Evolutionary conservation across 2,888 invertebrate genomes (phyloP).

Genomic region (Emmelina monodactyla): DNA sequence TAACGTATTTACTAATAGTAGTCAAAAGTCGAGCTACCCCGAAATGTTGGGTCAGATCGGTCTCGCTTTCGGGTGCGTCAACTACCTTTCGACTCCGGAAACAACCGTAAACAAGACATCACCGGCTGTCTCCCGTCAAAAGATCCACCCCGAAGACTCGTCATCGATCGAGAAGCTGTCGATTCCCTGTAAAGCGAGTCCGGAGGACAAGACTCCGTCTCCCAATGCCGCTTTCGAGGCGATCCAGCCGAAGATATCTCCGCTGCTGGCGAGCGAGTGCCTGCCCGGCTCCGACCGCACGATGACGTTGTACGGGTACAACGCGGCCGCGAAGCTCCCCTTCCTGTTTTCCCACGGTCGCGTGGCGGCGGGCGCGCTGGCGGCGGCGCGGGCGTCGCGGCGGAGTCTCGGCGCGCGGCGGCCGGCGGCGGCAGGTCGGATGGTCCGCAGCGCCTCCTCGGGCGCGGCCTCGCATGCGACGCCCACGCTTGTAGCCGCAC

Average conservation of each 20-base stretch:
- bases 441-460: constrained; percentile 62
- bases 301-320: constrained; percentile 61
- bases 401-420: constrained; percentile 34
- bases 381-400: constrained; percentile 20
- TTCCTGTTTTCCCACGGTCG: constrained; percentile 55
- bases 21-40: constrained; percentile 60
- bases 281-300: constrained; percentile 48
- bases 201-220: constrained; percentile 47
- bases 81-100: constrained; percentile 48
- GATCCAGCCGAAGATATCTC: constrained; percentile 57
- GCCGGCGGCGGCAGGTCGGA: constrained; percentile 46
- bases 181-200: constrained; percentile 36
- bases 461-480: constrained; percentile 53
- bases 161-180: constrained; percentile 40
- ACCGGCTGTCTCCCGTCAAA: constrained; percentile 37
- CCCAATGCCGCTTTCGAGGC: constrained; percentile 29
- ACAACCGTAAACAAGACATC: constrained; percentile 25
- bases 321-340: constrained; percentile 56
- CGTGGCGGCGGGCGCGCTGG: constrained; percentile 15
- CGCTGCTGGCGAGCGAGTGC: constrained; percentile 40
- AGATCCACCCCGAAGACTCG: constrained; percentile 50
- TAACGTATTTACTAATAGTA: constrained; percentile 33
- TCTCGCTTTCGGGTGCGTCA: constrained; percentile 60
- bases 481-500: constrained; percentile 39
- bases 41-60: constrained; percentile 64